Percentiles rank a stretch among this genome's conserved stretches.
phyloP scores from a whole-genome alignment of 2,113 vertebrate species.

The Scalopus aquaticus region DNA sequence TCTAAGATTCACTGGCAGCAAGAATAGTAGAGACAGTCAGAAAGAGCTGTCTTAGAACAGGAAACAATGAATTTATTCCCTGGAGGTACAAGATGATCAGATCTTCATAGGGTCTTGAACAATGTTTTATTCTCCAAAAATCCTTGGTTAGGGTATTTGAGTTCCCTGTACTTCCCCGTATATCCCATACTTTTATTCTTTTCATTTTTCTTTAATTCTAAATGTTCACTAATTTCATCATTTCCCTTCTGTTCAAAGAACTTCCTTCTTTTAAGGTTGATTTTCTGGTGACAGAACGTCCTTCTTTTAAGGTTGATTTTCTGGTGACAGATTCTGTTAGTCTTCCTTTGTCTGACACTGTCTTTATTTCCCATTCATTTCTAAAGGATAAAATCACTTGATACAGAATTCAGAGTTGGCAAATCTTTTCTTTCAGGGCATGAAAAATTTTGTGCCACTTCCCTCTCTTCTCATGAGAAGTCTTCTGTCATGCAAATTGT shows the following conservation, averaged over 20 bases:
- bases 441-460: background rate
- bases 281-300: background rate
- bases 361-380: background rate
- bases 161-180: background rate
- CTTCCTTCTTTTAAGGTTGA: background rate
- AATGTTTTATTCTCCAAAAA: background rate
- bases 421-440: background rate
- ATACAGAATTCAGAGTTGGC: background rate
- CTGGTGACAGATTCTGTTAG: background rate
- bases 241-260: background rate
- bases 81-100: background rate
- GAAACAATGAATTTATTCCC: fast-evolving
- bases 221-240: background rate
- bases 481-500: background rate
- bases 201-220: background rate
- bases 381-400: background rate
- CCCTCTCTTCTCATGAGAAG: background rate
- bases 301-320: background rate
- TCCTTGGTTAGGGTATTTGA: background rate
- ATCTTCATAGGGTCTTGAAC: background rate
- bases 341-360: background rate
- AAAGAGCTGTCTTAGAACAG: background rate
- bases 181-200: background rate
- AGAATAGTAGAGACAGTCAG: background rate
- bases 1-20: background rate